Base-by-base conservation (phyloP, 2,888 invertebrate genomes). In the Phengaris alcon region DNA sequence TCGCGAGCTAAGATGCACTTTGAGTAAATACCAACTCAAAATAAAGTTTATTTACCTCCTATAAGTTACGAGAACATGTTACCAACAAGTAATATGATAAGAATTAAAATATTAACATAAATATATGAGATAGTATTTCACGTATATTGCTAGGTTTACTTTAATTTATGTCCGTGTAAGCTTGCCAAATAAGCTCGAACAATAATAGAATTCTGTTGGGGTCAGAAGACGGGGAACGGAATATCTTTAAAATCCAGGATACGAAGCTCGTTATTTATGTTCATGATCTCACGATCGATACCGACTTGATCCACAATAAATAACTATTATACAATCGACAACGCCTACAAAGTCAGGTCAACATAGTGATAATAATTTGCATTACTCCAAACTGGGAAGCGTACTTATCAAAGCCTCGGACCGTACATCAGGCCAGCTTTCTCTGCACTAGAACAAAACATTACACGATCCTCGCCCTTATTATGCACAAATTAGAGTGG, bases 311-410 rank as follows among this genome's bases (percentile, higher is more conserved):
- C 68, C 75, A 74, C 76, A 81, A 85, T 87, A 87, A 86, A 86
- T 86, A 85, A 84, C 77, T 82, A 83, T 89, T 88, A 87, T 84
- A 85, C 85, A 89, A 88, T 82, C 74, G 80, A 80, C 82, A 80
- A 83, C 88, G 86, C 90, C 89, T 87, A 88, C 88, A 76, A 79
- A 78, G 80, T 68, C 83, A 79, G 87, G 88, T 90, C 90, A 89
- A 80, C 80, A 81, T 83, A 81, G 87, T 86, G 89, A 89, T 89
- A 89, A 89, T 88, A 88, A 90, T 90, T 89, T 89, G 90, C 90
- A 89, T 90, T 82, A 80, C 78, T 80, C 81, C 81, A 83, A 82
- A 88, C 88, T 87, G 88, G 89, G 89, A 90, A 91, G 90, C 87
- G 80, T 82, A 85, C 87, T 89, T 90, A 90, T 90, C 90, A 90